Percentiles rank a stretch among this genome's conserved stretches.
phyloP scores from a whole-genome alignment of 2,797 vertebrate species.

The Acanthurus tractus region DNA sequence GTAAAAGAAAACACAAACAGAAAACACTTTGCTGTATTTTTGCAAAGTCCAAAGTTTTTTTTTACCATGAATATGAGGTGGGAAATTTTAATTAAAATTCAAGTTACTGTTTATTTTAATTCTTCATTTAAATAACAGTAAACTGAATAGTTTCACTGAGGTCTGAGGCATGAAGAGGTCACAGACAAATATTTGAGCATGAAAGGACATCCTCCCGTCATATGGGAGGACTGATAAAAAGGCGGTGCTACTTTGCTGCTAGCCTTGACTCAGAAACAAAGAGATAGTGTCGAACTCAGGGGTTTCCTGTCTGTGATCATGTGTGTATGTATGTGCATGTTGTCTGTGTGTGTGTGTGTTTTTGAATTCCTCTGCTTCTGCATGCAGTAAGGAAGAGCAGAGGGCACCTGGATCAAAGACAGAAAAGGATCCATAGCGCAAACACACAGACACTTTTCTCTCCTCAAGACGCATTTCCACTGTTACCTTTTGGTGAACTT shows the following conservation, averaged over 20 bases:
- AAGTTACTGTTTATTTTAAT: background rate
- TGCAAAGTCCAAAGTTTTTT: conserved; percentile 15
- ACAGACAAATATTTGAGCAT: background rate
- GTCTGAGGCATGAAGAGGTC: conserved; percentile 5
- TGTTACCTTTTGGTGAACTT: conserved; percentile 71
- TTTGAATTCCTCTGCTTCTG: conserved; percentile 38
- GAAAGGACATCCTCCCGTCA: conserved; percentile 15
- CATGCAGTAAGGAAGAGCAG: conserved; percentile 64
- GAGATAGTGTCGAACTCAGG: conserved; percentile 46
- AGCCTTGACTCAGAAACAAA: conserved; percentile 36
- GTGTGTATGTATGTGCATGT: conserved; percentile 12
- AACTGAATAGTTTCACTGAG: background rate
- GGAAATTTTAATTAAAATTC: conserved; percentile 34
- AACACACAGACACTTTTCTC: background rate
- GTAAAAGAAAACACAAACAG: conserved; percentile 14
- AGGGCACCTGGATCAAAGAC: conserved; percentile 53
- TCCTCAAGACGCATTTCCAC: background rate
- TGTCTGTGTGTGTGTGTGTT: background rate
- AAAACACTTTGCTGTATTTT: conserved; percentile 21
- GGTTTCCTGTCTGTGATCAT: conserved; percentile 9
- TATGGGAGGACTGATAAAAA: conserved; percentile 35
- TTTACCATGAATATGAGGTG: conserved; percentile 14
- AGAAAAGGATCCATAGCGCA: conserved; percentile 28
- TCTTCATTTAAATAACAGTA: too few species aligned
- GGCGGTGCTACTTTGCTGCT: background rate